A percentile compares a stretch with the other conserved stretches of the same genome.
phyloP scores from a whole-genome alignment of 2,888 invertebrate species.

The Melipona beecheii region DNA sequence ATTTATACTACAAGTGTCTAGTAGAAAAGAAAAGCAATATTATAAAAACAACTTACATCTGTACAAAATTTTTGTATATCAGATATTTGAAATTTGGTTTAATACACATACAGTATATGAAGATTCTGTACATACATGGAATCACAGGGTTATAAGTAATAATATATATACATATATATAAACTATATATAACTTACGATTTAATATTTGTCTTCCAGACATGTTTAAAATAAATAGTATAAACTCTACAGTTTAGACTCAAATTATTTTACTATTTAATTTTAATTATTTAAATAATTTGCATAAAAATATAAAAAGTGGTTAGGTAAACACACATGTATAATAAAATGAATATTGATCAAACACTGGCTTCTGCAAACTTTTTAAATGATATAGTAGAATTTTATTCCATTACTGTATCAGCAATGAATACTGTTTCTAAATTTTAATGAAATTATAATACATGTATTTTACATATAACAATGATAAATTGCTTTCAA shows the following conservation, averaged over 20 bases:
- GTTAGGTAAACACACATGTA: background rate
- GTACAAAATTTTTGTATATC: conserved; percentile 6
- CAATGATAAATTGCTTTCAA: conserved; percentile 41
- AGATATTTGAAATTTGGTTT: conserved; percentile 29
- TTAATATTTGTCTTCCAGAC: conserved; percentile 6
- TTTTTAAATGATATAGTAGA: background rate
- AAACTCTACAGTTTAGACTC: background rate
- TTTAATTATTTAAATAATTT: conserved; percentile 8
- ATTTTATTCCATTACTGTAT: background rate
- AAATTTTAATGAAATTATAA: conserved; percentile 25
- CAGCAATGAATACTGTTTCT: background rate
- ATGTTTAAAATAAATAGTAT: conserved; percentile 10
- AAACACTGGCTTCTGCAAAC: conserved; percentile 53
- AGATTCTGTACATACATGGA: conserved; percentile 8
- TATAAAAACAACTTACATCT: conserved; percentile 40
- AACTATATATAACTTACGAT: conserved; percentile 49
- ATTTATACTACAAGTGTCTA: background rate
- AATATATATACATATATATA: background rate
- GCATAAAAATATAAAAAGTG: background rate
- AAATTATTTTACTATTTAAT: conserved; percentile 2
- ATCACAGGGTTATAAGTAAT: background rate
- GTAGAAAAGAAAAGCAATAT: background rate
- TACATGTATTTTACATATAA: conserved; percentile 46
- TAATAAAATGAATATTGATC: conserved; percentile 55
- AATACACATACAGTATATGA: conserved; percentile 20